Evolutionary conservation across 2,113 vertebrate genomes (phyloP).

Genomic region (Thomomys bottae): DNA sequence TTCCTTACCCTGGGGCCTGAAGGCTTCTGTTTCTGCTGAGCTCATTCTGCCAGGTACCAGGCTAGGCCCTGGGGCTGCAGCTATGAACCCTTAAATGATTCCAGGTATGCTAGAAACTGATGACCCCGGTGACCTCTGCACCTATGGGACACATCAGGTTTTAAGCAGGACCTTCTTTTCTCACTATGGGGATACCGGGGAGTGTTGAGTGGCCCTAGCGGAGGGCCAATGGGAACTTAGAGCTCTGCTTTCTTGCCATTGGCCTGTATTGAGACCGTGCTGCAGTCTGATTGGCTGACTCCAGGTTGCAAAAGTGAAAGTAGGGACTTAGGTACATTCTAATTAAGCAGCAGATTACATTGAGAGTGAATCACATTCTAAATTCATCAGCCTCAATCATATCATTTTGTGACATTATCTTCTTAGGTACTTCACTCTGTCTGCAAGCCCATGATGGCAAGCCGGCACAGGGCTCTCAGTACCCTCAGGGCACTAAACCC

Average conservation of each 20-base stretch:
- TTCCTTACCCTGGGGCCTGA: neutral
- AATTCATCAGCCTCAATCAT: neutral
- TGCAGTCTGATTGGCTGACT: neutral
- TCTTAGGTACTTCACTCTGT: neutral
- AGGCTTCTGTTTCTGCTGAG: neutral
- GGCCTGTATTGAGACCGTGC: neutral
- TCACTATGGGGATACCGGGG: neutral
- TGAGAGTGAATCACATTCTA: neutral
- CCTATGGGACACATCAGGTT: neutral
- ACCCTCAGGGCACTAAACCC: too few species aligned
- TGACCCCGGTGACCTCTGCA: neutral
- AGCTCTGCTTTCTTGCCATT: neutral
- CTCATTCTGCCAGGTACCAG: neutral
- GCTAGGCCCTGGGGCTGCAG: too few species aligned
- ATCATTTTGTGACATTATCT: constrained; percentile 4
- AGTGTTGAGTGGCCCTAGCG: neutral
- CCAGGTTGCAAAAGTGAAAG: neutral
- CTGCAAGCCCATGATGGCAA: neutral
- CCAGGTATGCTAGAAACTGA: neutral
- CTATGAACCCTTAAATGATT: neutral
- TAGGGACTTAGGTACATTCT: neutral
- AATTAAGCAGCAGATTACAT: neutral
- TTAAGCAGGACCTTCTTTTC: neutral
- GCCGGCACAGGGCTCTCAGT: neutral
- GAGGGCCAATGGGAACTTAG: neutral